phyloP scores from a whole-genome alignment of 2,113 vertebrate species.

The Pachycephala philippinensis region DNA sequence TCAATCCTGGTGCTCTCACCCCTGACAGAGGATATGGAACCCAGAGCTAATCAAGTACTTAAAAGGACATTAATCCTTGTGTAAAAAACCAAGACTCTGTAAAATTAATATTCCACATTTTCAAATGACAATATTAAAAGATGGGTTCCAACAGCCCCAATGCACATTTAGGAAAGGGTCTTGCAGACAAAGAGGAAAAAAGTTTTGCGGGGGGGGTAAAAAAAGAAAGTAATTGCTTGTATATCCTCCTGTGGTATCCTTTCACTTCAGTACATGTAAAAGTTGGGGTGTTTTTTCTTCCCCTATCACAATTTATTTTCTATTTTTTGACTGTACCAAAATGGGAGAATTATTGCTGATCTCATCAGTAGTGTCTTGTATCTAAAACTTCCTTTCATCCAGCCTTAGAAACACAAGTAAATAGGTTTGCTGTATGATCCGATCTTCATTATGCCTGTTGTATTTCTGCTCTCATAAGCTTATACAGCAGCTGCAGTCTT shows the following conservation, averaged over 20 bases:
- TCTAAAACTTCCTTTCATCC: not conserved
- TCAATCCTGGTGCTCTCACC: not conserved
- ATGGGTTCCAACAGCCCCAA: not conserved
- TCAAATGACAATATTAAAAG: not conserved
- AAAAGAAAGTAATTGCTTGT: not conserved
- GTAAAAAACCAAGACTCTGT: not conserved
- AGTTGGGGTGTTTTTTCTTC: not conserved
- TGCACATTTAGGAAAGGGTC: not conserved
- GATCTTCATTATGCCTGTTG: constrained; percentile 10
- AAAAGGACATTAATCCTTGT: not conserved
- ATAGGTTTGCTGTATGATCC: not conserved
- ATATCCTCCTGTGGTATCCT: not conserved
- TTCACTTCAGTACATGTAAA: not conserved
- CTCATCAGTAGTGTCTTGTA: not conserved
- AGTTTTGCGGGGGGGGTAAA: accelerated
- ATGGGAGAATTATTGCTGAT: constrained; percentile 1
- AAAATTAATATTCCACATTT: not conserved
- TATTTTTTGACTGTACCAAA: not conserved
- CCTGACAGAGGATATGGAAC: not conserved
- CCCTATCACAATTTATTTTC: not conserved
- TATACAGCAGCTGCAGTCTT: constrained; percentile 23
- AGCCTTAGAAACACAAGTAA: not conserved
- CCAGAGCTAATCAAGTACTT: not conserved
- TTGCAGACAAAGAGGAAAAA: not conserved
- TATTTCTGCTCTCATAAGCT: constrained; percentile 16